Conservation (phyloP, 2,888 invertebrate species). For the Drosophila macrospina region DNA sequence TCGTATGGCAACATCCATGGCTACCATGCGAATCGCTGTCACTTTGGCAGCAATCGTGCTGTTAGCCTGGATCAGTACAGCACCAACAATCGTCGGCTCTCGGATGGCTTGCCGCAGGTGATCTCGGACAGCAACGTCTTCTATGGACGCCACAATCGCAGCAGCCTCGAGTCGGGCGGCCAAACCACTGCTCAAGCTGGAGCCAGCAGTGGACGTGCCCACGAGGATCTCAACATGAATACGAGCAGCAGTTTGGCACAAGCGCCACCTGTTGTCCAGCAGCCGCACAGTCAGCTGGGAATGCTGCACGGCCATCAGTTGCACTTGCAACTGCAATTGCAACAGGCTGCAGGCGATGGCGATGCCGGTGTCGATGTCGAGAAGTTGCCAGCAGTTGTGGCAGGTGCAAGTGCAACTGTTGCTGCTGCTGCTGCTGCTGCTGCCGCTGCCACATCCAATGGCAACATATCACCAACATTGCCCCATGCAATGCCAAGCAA, state of each 20-base stretch:
- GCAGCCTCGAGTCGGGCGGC: constrained; percentile 63
- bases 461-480: constrained; percentile 79
- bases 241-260: constrained; percentile 29
- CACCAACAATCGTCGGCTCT: constrained; percentile 84
- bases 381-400: constrained; percentile 22
- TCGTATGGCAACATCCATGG: constrained; percentile 86
- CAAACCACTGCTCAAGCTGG: neutral
- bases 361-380: constrained; percentile 18
- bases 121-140: constrained; percentile 85
- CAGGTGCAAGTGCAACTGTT: constrained; percentile 5
- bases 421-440: constrained; percentile 36
- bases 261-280: constrained; percentile 40
- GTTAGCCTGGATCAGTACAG: constrained; percentile 85
- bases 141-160: constrained; percentile 84
- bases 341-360: constrained; percentile 6
- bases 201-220: constrained; percentile 37
- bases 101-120: constrained; percentile 85
- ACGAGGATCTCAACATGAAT: constrained; percentile 77
- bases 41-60: constrained; percentile 85
- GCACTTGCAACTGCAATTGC: constrained; percentile 29
- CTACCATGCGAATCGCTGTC: constrained; percentile 84
- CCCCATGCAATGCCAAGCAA: constrained; percentile 50
- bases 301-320: constrained; percentile 14
- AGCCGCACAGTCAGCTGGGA: constrained; percentile 27
- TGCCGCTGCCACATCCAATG: constrained; percentile 67